Conservation (phyloP, 2,113 vertebrate species). For the Amphiprion ocellaris region DNA sequence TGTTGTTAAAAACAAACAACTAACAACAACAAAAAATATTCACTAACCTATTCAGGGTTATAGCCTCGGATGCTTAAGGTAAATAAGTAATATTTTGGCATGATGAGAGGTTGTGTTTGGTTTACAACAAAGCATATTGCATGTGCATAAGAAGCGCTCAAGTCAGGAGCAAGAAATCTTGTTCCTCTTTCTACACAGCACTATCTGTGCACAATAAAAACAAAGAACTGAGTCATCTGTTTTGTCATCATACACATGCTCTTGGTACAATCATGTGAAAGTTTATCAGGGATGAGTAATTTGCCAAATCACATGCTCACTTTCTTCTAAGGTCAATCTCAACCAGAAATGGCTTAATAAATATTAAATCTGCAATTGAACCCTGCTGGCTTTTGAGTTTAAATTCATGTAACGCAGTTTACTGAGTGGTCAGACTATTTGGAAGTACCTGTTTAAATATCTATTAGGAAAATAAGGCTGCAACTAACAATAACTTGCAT, state of each 20-base stretch:
- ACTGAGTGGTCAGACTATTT: not conserved
- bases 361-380: not conserved
- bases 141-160: not conserved
- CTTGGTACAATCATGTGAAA: slow-evolving; percentile 3
- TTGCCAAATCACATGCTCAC: slow-evolving; percentile 29
- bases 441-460: not conserved
- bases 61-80: too few relatives aligned
- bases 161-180: not conserved
- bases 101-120: not conserved
- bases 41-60: too few relatives aligned
- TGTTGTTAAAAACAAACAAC: too few relatives aligned
- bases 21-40: too few relatives aligned
- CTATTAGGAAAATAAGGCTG: not conserved
- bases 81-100: too few relatives aligned
- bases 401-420: not conserved
- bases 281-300: not conserved
- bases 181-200: not conserved
- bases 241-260: not conserved
- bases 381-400: not conserved
- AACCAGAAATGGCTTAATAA: not conserved
- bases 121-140: not conserved
- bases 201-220: not conserved
- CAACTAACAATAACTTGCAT: too few relatives aligned
- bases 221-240: slow-evolving; percentile 7
- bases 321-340: slow-evolving; percentile 19